phyloP scores from a whole-genome alignment of 1,140 invertebrate species.

The Drosophila carrolli region DNA sequence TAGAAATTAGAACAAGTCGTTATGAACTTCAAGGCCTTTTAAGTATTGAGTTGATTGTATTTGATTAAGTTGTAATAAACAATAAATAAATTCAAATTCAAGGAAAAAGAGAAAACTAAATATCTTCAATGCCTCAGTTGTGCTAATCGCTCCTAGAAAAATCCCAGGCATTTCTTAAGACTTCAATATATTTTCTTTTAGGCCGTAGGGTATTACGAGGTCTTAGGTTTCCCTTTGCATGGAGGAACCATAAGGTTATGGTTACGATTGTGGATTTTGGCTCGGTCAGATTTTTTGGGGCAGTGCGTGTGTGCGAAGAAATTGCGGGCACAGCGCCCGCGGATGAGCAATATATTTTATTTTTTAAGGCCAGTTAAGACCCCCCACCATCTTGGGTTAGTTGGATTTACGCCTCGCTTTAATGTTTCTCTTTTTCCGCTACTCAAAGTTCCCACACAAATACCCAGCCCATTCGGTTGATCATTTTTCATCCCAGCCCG shows the following conservation, averaged over 20 bases:
- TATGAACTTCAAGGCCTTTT: too few relatives aligned
- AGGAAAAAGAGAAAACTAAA: too few relatives aligned
- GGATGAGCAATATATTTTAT: conserved; percentile 59
- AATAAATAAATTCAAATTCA: too few relatives aligned
- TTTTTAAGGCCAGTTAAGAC: conserved; percentile 70
- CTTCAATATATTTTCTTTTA: too few relatives aligned
- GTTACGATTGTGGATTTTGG: conserved; percentile 17
- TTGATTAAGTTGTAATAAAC: too few relatives aligned
- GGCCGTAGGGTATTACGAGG: neutral
- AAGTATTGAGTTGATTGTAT: too few relatives aligned
- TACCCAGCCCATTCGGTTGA: neutral
- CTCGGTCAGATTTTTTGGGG: conserved; percentile 48
- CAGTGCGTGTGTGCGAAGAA: conserved; percentile 26
- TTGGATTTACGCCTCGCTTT: conserved; percentile 58
- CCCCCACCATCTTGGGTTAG: conserved; percentile 48
- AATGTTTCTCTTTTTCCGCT: neutral
- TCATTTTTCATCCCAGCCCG: conserved; percentile 15
- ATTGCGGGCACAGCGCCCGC: conserved; percentile 36
- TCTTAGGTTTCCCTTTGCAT: neutral
- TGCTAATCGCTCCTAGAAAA: too few relatives aligned
- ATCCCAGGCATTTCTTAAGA: too few relatives aligned
- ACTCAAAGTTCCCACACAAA: neutral
- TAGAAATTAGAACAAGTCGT: too few relatives aligned
- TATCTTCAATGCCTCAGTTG: too few relatives aligned
- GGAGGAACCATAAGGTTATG: neutral